These are phyloP conservation scores for Gonioctena quinquepunctata DNA, from an alignment of 1,140 invertebrate species.

Conservation along the genomic window DNA sequence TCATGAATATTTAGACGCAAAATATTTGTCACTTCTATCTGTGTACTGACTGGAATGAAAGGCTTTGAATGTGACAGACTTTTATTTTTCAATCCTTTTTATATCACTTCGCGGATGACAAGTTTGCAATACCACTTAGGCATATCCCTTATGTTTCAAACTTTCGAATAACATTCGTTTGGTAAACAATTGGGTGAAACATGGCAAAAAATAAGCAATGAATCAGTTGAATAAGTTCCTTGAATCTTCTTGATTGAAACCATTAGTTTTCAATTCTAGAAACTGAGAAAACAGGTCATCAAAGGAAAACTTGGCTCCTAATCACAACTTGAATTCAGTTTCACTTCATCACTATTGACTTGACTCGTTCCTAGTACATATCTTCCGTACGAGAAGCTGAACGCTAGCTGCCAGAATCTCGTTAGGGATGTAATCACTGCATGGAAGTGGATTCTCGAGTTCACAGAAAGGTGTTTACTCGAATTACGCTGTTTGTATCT, in stretches of 20 bases:
- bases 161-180: too few species aligned
- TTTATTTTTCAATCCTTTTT: too few species aligned
- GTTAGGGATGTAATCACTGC: not conserved
- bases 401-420: not conserved
- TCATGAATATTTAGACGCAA: too few species aligned
- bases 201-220: not conserved
- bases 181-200: not conserved
- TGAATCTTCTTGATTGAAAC: not conserved
- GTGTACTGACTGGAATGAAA: too few species aligned
- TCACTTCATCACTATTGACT: not conserved
- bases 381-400: not conserved
- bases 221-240: not conserved
- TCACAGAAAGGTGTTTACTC: not conserved
- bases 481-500: not conserved
- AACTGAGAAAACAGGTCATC: not conserved
- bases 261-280: too few species aligned
- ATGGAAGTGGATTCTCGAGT: not conserved
- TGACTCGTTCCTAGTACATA: not conserved
- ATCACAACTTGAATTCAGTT: too few species aligned
- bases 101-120: too few species aligned
- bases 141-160: too few species aligned
- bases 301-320: too few species aligned
- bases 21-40: too few species aligned
- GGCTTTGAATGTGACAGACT: too few species aligned
- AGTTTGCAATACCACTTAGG: too few species aligned